Evolutionary conservation across 1,140 invertebrate species (phyloP).

Genomic region (Bombus impatiens): DNA sequence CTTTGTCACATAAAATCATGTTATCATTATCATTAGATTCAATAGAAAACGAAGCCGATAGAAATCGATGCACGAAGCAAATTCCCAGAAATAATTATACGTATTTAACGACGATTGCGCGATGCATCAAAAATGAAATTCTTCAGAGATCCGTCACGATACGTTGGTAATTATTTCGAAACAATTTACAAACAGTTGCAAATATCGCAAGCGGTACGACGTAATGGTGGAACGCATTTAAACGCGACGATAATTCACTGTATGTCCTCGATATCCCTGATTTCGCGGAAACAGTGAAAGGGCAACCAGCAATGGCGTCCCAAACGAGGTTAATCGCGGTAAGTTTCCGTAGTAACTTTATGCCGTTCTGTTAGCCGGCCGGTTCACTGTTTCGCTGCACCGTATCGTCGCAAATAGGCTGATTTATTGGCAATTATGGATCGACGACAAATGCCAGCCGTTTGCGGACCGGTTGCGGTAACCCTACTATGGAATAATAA

Average conservation of each 20-base stretch:
- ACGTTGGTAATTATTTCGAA: not conserved
- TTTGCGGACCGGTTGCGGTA: constrained; percentile 33
- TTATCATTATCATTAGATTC: too few relatives aligned
- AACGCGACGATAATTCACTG: constrained; percentile 45
- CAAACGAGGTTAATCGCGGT: constrained; percentile 54
- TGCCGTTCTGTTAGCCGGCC: constrained; percentile 32
- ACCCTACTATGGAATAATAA: constrained; percentile 33
- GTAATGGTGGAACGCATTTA: constrained; percentile 43
- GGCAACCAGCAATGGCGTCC: constrained; percentile 43
- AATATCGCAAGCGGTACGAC: not conserved
- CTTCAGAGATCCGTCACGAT: not conserved
- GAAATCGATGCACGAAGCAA: not conserved
- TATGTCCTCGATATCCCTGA: constrained; percentile 48
- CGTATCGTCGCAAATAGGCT: constrained; percentile 50
- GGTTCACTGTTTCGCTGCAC: constrained; percentile 40
- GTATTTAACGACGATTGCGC: not conserved
- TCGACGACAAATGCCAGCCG: constrained; percentile 54
- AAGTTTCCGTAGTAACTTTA: constrained; percentile 56
- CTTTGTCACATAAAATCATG: too few relatives aligned
- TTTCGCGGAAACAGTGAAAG: constrained; percentile 51
- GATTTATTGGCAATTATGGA: constrained; percentile 56
- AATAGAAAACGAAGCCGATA: not conserved
- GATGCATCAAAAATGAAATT: not conserved
- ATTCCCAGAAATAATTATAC: not conserved
- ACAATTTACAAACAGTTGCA: constrained; percentile 31